Evolutionary conservation across 2,888 invertebrate genomes (phyloP).

Genomic region (Cheilosia grossa): DNA sequence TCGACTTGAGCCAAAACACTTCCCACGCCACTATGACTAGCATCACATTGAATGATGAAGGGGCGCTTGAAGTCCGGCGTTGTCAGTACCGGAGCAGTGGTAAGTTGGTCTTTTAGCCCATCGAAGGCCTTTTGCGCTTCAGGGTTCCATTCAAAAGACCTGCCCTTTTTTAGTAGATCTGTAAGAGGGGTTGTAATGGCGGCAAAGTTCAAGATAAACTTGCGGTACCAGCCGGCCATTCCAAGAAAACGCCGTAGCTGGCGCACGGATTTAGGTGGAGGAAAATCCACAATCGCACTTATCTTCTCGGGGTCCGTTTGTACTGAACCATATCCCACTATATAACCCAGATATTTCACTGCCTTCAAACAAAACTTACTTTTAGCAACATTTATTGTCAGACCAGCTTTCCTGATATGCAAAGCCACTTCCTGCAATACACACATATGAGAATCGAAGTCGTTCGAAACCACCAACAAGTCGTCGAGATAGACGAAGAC

Average conservation of each 20-base stretch:
- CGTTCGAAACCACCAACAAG: slow-evolving; percentile 46
- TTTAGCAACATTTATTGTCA: slow-evolving; percentile 54
- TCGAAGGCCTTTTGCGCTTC: slow-evolving; percentile 27
- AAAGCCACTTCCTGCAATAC: not conserved
- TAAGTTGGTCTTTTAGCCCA: slow-evolving; percentile 11
- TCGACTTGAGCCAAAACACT: slow-evolving; percentile 30
- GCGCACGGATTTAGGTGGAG: slow-evolving; percentile 16
- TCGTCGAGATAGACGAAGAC: slow-evolving; percentile 48
- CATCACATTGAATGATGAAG: slow-evolving; percentile 52
- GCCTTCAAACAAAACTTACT: slow-evolving; percentile 63
- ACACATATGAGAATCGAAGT: slow-evolving; percentile 13
- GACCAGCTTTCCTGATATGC: slow-evolving; percentile 28
- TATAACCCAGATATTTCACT: slow-evolving; percentile 63
- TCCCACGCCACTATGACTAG: slow-evolving; percentile 25
- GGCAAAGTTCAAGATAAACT: slow-evolving; percentile 42
- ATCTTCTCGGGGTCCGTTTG: slow-evolving; percentile 64
- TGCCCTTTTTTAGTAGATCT: slow-evolving; percentile 15
- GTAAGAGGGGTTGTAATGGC: slow-evolving; percentile 42
- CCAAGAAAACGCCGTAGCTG: slow-evolving; percentile 66
- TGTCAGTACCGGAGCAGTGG: slow-evolving; percentile 29
- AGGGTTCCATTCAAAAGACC: slow-evolving; percentile 6
- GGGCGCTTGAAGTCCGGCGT: slow-evolving; percentile 45
- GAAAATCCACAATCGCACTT: slow-evolving; percentile 57
- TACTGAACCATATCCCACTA: slow-evolving; percentile 63
- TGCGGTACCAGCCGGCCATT: slow-evolving; percentile 69